Conservation (phyloP, 2,113 vertebrate genomes). For the Rhombomys opimus region DNA sequence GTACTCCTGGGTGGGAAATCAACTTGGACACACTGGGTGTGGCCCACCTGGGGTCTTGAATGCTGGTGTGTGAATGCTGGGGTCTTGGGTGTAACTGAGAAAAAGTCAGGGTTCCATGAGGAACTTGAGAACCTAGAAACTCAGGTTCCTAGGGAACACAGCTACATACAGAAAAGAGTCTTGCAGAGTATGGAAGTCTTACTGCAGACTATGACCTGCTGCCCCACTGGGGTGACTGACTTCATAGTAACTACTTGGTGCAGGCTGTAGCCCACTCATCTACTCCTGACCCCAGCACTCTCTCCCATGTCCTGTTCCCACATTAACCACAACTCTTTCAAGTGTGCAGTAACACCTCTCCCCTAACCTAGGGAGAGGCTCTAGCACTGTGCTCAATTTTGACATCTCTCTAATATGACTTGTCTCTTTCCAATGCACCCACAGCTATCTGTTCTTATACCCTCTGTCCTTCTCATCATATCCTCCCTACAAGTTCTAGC, state of each 20-base stretch:
- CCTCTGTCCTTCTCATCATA: neutral
- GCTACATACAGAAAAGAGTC: neutral
- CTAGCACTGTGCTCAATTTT: neutral
- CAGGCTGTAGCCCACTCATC: neutral
- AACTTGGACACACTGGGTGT: neutral
- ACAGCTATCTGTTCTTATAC: rapidly evolving
- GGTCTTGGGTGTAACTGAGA: neutral
- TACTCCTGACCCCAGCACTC: neutral
- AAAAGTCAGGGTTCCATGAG: neutral
- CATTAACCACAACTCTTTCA: too few relatives aligned
- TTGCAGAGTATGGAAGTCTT: neutral
- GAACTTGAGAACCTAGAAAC: neutral
- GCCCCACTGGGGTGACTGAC: neutral
- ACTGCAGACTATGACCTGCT: neutral
- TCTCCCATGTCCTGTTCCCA: rapidly evolving
- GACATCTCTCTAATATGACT: too few relatives aligned
- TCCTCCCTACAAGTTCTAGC: rapidly evolving
- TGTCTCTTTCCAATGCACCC: neutral
- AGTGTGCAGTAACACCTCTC: rapidly evolving
- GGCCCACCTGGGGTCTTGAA: too few relatives aligned
- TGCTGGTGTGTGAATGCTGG: too few relatives aligned
- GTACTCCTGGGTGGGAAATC: neutral
- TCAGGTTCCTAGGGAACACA: neutral
- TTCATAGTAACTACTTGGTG: too few relatives aligned
- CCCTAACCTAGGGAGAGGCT: neutral